A percentile compares a stretch with the other conserved stretches of the same genome.
Evolutionary conservation across 2,888 invertebrate genomes (phyloP).

Genomic region (Perizoma flavofasciatum): DNA sequence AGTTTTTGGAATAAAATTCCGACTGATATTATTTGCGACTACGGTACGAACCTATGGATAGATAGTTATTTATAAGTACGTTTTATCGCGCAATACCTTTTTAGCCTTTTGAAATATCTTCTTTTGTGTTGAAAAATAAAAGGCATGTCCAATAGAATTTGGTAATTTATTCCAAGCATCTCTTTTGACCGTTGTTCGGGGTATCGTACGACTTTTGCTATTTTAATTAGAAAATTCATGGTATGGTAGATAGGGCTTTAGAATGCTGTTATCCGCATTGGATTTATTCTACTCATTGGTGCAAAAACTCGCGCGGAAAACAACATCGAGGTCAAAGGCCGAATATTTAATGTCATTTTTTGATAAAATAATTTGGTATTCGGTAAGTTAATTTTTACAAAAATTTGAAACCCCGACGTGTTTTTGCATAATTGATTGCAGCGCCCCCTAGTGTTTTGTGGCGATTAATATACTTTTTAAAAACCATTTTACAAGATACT

Average conservation of each 20-base stretch:
- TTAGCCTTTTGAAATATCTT: not conserved
- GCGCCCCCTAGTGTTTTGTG: no score
- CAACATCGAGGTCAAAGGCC: not conserved
- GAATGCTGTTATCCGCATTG: constrained; percentile 2
- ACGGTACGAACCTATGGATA: no score
- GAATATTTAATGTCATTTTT: not conserved
- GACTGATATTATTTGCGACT: no score
- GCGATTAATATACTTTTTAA: no score
- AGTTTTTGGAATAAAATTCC: no score
- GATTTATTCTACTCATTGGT: constrained; percentile 12
- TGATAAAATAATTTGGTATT: no score
- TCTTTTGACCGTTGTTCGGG: constrained; percentile 11
- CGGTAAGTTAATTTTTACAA: no score
- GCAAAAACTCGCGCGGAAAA: constrained; percentile 10
- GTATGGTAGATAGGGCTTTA: constrained; percentile 7
- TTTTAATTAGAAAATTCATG: constrained; percentile 29
- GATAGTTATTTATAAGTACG: no score
- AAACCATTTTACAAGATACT: no score
- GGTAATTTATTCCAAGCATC: constrained; percentile 13
- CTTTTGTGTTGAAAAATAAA: not conserved
- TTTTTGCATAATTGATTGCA: no score
- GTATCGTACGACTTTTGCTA: constrained; percentile 18
- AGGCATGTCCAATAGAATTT: not conserved
- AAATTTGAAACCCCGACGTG: no score
- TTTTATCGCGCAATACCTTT: no score